Base-by-base conservation (phyloP, 2,888 invertebrate species). In the Nudaria mundana region DNA sequence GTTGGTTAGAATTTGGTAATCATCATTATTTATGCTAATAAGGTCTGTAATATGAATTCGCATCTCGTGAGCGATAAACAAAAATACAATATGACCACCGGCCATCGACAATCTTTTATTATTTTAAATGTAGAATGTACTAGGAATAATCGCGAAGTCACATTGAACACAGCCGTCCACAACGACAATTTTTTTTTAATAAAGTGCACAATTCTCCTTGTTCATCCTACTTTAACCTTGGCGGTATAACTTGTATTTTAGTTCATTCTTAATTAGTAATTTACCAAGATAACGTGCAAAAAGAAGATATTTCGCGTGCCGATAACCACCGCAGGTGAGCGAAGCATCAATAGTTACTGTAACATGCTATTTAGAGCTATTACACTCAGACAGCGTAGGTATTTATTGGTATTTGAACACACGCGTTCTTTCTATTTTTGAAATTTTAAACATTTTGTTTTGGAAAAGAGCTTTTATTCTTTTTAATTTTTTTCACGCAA, bases 401-500 rank as follows among this genome's bases (percentile, higher is more conserved):
- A n/a, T n/a, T n/a, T n/a, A n/a, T n/a, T n/a, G 34, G 47, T 45
- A 43, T 35, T 24, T 20, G 30, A 55, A 58, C 47, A 72, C 75
- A 74, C 71, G 77, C 69, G 73, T 65, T 47, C 53, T 41, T 68
- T 77, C 79, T 78, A 76, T 76, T 71, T 73, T 71, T 65, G 67
- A 71, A 73, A 55, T 66, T 69, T n/a, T 63, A 49, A 66, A 66
- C 64, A 63, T 66, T 58, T 61, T 35, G 38, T 35, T 56, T 64
- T 58, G 50, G 6, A 26, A 16, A 56, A 57, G 56, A 60, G 39
- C 52, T 59, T 56, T 44, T 42, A 58, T 52, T 52, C 48, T 30
- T 42, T 52, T 55, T 50, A 39, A 43, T 56, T 47, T 52, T 31
- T 34, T 48, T 35, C 29, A 29, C 15, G 37, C 37, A 10, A 34